These are phyloP conservation scores for Aporophyla lueneburgensis DNA, from an alignment of 2,888 invertebrate species.

Conservation along the genomic window DNA sequence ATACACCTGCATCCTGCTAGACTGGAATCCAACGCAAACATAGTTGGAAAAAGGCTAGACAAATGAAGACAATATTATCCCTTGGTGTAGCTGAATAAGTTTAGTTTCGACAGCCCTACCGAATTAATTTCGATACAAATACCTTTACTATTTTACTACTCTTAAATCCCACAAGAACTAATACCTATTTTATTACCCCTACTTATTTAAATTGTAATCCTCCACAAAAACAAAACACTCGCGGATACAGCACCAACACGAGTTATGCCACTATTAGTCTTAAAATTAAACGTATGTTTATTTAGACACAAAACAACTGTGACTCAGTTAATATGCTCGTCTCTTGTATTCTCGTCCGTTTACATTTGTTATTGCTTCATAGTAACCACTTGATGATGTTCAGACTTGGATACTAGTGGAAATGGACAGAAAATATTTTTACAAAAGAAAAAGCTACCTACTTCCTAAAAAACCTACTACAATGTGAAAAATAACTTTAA, in stretches of 20 bases:
- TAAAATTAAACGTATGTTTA: slow-evolving; percentile 13
- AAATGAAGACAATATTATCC: no score
- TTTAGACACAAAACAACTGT: slow-evolving; percentile 19
- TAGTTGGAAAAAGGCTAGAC: no score
- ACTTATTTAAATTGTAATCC: slow-evolving; percentile 7
- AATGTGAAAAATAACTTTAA: no score
- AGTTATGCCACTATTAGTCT: slow-evolving; percentile 18
- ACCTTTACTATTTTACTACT: background rate
- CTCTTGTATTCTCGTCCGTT: background rate
- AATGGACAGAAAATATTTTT: no score
- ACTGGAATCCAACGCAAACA: no score
- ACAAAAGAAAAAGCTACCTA: no score
- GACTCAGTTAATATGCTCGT: background rate
- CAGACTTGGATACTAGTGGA: background rate
- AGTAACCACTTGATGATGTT: background rate
- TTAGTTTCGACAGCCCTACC: background rate
- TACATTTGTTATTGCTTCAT: background rate
- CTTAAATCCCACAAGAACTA: no score
- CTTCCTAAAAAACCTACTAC: no score
- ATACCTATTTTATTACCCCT: background rate
- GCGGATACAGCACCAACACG: background rate
- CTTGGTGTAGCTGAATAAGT: background rate
- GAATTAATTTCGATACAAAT: background rate
- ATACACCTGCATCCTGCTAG: no score
- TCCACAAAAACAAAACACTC: background rate